Evolutionary conservation across 64 coral and sea anemone genomes (phyloP), one percentile per base, ranked within the genome.

Genomic region (Acropora yongei): DNA sequence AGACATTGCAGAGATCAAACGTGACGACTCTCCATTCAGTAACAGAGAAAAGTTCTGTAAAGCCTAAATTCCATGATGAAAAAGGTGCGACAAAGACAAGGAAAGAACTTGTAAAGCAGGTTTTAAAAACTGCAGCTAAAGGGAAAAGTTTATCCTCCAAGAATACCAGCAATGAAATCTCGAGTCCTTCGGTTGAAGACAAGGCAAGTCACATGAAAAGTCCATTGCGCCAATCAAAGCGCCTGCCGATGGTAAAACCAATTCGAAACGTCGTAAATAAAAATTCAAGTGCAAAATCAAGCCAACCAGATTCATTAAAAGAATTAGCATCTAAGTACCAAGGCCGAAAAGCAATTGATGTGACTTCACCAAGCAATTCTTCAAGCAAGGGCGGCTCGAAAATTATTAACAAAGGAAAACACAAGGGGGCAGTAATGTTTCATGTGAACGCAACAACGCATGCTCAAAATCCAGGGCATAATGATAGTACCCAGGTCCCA

Each of bases 391-490:
- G 20, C 44, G 72, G 17, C 17, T 85, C 42, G 46, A 44, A 42
- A 45, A 58, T n/a, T 16, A 57, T 13, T 66, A 14, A 13, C 0
- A 3, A 83, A 5, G 44, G 48, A 49, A 48, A 47, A 9, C 45
- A 5, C 18, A 71, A 47, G 30, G 8, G 41, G 39, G 19, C 49
- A 41, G 68, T 17, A 0, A 43, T 18, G 44, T 43, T 71, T 49
- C 82, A 85, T 45, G 65, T 49, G 16, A 68, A 39, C 63, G 65
- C 30, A 85, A 12, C 66, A 9, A 66, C 82, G 82, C 82, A 85
- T 49, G 12, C 61, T 69, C 44, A 46, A 5, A 42, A 69, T 49
- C 16, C 47, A 72, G 39, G 39, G 18, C 4, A 4, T 6, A 14
- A 14, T 71, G 2, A 19, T 19, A 71, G 4, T 85, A 49, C 65